A percentile compares a stretch with the other conserved stretches of the same genome.
phyloP scores from a whole-genome alignment of 2,113 vertebrate species.

The Datnioides undecimradiatus region DNA sequence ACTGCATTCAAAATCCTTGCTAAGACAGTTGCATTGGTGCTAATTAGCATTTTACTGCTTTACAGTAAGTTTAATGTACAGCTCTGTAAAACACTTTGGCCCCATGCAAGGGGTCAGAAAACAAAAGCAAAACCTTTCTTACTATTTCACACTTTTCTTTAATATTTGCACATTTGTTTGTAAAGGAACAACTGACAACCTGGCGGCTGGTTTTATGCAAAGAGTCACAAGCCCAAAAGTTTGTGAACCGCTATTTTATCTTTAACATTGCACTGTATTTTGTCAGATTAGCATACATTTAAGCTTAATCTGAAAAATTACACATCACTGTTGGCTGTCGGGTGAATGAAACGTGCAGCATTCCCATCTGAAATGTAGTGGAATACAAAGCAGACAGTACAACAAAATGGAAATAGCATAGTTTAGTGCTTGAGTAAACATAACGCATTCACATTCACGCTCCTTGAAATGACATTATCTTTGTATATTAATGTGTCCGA shows the following conservation, averaged over 20 bases:
- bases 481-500: conserved; percentile 3
- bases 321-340: background rate
- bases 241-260: background rate
- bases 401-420: background rate
- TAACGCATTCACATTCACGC: background rate
- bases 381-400: background rate
- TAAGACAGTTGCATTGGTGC: no score
- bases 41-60: no score
- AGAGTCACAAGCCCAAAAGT: no score
- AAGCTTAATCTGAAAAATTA: background rate
- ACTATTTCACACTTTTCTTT: no score
- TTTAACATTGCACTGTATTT: background rate
- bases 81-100: no score
- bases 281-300: background rate
- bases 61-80: no score
- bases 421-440: background rate
- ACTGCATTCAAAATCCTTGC: background rate
- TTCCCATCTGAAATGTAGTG: background rate
- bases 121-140: no score
- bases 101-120: no score
- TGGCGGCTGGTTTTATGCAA: no score
- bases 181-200: no score
- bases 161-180: no score
- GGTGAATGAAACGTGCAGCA: background rate
- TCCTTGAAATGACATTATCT: background rate